Conservation (phyloP, 2,888 invertebrate genomes). For the Oscheius onirici region DNA sequence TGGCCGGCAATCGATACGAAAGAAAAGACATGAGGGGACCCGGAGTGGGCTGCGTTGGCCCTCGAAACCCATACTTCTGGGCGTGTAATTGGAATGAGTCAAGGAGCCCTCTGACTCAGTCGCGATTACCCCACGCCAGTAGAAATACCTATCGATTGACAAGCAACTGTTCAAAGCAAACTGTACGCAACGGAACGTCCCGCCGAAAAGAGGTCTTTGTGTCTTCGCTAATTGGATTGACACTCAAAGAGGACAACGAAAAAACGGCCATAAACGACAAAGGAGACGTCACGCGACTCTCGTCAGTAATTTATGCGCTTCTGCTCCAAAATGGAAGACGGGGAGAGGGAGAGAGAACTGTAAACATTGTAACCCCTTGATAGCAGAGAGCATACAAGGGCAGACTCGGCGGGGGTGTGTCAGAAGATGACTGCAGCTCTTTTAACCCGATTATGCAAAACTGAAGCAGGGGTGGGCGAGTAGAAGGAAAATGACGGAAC, state of each 20-base stretch:
- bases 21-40: slow-evolving; percentile 33
- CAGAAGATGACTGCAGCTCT: neutral
- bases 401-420: neutral
- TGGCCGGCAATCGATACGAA: slow-evolving; percentile 32
- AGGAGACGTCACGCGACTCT: neutral
- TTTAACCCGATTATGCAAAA: slow-evolving; percentile 26
- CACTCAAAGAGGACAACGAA: no score
- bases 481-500: no score
- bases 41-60: slow-evolving; percentile 23
- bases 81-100: slow-evolving; percentile 26
- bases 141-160: neutral
- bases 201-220: neutral
- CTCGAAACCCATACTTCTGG: slow-evolving; percentile 13
- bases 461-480: neutral
- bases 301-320: neutral
- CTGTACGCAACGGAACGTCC: neutral
- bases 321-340: neutral
- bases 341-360: neutral
- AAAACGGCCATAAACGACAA: neutral
- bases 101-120: neutral
- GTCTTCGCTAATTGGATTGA: neutral
- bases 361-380: no score
- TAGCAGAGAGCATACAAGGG: no score
- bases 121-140: neutral
- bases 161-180: neutral